These are phyloP conservation scores for Homarus americanus DNA, from an alignment of 1,140 invertebrate genomes.

Conservation along the genomic window DNA sequence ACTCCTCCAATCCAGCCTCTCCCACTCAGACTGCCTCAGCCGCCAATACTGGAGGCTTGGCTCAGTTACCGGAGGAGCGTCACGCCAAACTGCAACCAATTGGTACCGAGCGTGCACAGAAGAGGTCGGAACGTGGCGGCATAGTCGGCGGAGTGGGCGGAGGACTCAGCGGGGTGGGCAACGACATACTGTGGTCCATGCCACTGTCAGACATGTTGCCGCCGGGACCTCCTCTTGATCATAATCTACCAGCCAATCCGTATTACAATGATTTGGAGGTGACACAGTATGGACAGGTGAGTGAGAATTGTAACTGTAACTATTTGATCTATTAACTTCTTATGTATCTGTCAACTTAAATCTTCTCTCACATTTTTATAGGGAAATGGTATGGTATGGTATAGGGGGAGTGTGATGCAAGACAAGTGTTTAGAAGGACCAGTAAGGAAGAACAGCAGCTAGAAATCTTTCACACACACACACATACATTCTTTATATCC, in stretches of 20 bases:
- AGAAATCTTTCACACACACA: too few relatives aligned
- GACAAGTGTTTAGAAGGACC: too few relatives aligned
- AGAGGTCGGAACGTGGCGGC: conserved; percentile 70
- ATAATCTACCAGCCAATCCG: conserved; percentile 60
- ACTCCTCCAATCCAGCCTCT: conserved; percentile 73
- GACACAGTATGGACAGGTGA: conserved; percentile 50
- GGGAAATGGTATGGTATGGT: too few relatives aligned
- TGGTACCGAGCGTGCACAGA: conserved; percentile 75
- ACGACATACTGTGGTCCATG: conserved; percentile 50
- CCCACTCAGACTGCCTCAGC: conserved; percentile 63
- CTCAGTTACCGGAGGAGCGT: conserved; percentile 62
- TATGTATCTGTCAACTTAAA: too few relatives aligned
- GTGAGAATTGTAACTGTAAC: neutral
- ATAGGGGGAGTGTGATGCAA: too few relatives aligned
- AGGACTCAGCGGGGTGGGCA: conserved; percentile 17
- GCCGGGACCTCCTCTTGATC: conserved; percentile 33
- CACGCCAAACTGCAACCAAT: conserved; percentile 71
- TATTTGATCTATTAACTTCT: too few relatives aligned
- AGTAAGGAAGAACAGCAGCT: too few relatives aligned
- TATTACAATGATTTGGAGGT: conserved; percentile 65
- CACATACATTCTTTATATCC: too few relatives aligned
- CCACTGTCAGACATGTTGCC: conserved; percentile 47
- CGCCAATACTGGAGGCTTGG: conserved; percentile 55
- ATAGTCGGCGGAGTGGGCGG: conserved; percentile 43
- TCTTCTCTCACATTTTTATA: too few relatives aligned